Percentiles rank a stretch among this genome's conserved stretches.
Evolutionary conservation across 2,113 vertebrate genomes (phyloP).

Genomic region (Xenopus laevis): DNA sequence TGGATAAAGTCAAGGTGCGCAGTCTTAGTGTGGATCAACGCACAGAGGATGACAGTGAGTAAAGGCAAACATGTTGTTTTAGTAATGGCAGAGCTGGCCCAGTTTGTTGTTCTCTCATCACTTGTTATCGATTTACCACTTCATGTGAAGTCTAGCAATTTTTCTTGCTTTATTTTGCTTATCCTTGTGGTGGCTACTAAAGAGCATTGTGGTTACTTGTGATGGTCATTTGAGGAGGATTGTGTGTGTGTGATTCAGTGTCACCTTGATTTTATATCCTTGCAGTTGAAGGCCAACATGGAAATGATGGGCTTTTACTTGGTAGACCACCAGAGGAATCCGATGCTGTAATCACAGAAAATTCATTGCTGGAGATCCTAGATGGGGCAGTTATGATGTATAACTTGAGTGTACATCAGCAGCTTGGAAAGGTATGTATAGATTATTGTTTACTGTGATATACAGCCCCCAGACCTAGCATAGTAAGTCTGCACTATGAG

Average conservation of each 20-base stretch:
- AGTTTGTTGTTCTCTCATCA: no score
- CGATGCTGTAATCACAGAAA: slow-evolving; percentile 83
- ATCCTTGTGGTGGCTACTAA: no score
- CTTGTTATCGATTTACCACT: not conserved
- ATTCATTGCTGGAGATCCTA: slow-evolving; percentile 88
- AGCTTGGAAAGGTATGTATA: slow-evolving; percentile 88
- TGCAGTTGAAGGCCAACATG: slow-evolving; percentile 88
- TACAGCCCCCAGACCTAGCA: no score
- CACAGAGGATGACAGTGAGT: slow-evolving; percentile 92
- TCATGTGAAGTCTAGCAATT: not conserved
- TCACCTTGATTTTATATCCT: not conserved
- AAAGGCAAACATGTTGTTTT: not conserved
- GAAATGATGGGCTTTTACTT: slow-evolving; percentile 88
- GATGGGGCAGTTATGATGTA: slow-evolving; percentile 97
- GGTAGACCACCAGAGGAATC: slow-evolving; percentile 87
- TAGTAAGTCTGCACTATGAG: no score
- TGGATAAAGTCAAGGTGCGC: slow-evolving; percentile 89
- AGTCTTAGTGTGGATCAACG: slow-evolving; percentile 83
- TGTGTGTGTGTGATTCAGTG: no score
- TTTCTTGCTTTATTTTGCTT: no score
- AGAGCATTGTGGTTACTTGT: not conserved
- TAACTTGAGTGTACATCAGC: slow-evolving; percentile 94
- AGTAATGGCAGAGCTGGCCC: no score
- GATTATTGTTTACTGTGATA: no score
- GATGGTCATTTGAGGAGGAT: no score